A percentile compares a stretch with the other conserved stretches of the same genome.
phyloP scores from a whole-genome alignment of 2,797 vertebrate genomes.

The Phalloptychus januarius region DNA sequence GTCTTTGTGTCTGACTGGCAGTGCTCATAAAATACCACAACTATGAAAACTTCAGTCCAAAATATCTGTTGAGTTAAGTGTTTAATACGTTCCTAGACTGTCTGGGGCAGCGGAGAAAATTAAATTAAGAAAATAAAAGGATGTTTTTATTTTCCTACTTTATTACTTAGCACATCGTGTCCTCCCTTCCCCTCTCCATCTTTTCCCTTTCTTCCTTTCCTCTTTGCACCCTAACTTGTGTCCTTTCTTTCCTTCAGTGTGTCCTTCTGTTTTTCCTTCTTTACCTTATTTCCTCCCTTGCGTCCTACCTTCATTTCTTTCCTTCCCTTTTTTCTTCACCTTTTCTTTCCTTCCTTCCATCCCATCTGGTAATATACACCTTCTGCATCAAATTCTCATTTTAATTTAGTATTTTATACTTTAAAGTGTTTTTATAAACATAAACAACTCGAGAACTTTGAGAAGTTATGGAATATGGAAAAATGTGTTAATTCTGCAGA shows the following conservation, averaged over 20 bases:
- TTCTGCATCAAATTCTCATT: neutral
- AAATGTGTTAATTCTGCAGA: neutral
- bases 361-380: too few relatives aligned
- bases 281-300: neutral
- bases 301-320: neutral
- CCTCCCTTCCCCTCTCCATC: neutral
- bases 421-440: neutral
- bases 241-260: neutral
- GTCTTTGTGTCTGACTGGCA: neutral
- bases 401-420: neutral
- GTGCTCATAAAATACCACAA: neutral
- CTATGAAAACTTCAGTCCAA: conserved; percentile 5
- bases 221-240: neutral
- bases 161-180: neutral
- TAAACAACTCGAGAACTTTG: neutral
- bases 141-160: neutral
- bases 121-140: neutral
- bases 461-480: neutral
- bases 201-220: neutral
- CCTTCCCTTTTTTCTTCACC: neutral
- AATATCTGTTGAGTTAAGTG: conserved; percentile 36
- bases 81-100: neutral
- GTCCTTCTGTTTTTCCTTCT: neutral
- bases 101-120: neutral
- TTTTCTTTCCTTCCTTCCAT: neutral